Percentiles rank a stretch among this genome's conserved stretches.
These are phyloP conservation scores for Oryzias woworae DNA, from an alignment of 2,113 vertebrate genomes.

Conservation along the genomic window DNA sequence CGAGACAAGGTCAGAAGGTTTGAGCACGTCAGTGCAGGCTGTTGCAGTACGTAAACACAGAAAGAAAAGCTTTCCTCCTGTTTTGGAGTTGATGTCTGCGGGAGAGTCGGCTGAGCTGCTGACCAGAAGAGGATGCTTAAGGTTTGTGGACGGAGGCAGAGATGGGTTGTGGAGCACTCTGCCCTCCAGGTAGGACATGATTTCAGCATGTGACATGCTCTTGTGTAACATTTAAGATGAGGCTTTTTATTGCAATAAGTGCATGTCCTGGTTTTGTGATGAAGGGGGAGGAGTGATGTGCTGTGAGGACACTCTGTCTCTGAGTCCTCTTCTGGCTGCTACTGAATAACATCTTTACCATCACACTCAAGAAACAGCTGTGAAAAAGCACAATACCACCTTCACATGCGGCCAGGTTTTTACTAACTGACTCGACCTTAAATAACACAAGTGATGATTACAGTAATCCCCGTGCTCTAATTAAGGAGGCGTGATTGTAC, in stretches of 20 bases:
- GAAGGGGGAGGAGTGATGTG: constrained; percentile 8
- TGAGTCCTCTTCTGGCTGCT: neutral
- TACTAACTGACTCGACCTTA: constrained; percentile 3
- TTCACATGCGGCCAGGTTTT: neutral
- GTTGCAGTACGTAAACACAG: constrained; percentile 9
- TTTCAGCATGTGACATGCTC: neutral
- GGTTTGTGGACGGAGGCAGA: constrained; percentile 44
- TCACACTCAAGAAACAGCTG: constrained; percentile 3
- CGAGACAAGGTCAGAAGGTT: constrained; percentile 30
- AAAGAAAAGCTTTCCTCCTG: neutral
- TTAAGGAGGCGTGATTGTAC: constrained; percentile 14
- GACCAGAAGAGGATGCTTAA: constrained; percentile 56
- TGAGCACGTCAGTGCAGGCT: constrained; percentile 7
- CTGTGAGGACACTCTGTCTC: constrained; percentile 4
- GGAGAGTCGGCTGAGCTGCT: constrained; percentile 21
- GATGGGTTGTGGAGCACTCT: constrained; percentile 69
- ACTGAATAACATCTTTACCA: neutral
- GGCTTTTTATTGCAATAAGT: constrained; percentile 22
- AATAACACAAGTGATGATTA: constrained; percentile 45
- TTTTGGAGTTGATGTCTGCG: neutral
- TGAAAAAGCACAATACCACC: neutral
- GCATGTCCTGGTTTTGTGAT: constrained; percentile 5
- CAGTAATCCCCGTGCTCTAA: constrained; percentile 20
- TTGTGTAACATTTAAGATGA: neutral
- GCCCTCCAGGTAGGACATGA: constrained; percentile 64